Percentiles rank a stretch among this genome's conserved stretches.
Evolutionary conservation across 2,888 invertebrate genomes (phyloP).

Genomic region (Orchesella flavescens): DNA sequence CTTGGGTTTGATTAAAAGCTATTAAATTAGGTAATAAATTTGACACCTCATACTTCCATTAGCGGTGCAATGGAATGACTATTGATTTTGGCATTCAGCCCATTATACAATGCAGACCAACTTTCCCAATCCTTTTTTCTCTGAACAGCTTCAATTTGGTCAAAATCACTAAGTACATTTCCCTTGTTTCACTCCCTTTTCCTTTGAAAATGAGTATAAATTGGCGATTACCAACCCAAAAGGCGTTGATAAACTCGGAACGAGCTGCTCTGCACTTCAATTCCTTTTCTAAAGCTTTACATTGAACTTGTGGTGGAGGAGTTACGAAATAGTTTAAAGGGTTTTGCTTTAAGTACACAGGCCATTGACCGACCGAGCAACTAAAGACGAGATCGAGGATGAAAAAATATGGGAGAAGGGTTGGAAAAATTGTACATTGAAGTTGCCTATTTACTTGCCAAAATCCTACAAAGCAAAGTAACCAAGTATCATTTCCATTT

Average conservation of each 20-base stretch:
- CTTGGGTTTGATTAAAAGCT: too few species aligned
- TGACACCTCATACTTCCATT: too few species aligned
- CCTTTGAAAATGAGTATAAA: slow-evolving; percentile 29
- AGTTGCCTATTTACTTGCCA: slow-evolving; percentile 9
- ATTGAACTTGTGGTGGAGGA: background rate
- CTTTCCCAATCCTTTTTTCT: too few species aligned
- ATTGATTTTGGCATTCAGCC: too few species aligned
- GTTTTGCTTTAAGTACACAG: slow-evolving; percentile 25
- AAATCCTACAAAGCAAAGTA: slow-evolving; percentile 1
- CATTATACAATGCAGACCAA: too few species aligned
- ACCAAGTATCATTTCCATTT: slow-evolving; percentile 32
- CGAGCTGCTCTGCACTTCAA: too few species aligned
- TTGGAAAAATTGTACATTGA: slow-evolving; percentile 4
- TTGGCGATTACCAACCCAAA: slow-evolving; percentile 20
- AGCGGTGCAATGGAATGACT: too few species aligned
- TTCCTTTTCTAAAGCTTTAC: background rate
- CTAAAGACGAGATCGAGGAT: background rate
- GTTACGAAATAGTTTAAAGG: background rate
- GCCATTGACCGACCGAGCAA: slow-evolving; percentile 45
- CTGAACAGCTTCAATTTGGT: too few species aligned
- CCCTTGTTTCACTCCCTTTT: background rate
- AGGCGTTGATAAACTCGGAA: slow-evolving; percentile 22
- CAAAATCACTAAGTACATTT: too few species aligned
- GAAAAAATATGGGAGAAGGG: background rate
- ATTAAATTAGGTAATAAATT: too few species aligned